phyloP scores from a whole-genome alignment of 92 coral and sea anemone species.

The Heteractis magnifica region DNA sequence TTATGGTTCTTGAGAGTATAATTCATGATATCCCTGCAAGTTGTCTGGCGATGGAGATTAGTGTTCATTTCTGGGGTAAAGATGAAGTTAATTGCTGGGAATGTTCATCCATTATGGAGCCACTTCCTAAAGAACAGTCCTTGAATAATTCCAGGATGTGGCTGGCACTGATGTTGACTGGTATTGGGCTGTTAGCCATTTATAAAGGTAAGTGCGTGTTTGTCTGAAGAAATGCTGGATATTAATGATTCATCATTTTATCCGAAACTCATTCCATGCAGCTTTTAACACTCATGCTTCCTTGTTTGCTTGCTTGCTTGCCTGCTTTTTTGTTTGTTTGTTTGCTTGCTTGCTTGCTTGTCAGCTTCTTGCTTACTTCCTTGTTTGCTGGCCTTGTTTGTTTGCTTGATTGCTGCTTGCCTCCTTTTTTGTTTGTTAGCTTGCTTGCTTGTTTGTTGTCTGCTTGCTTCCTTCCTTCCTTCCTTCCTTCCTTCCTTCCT shows the following conservation, averaged over 20 bases:
- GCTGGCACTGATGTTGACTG: slow-evolving; percentile 74
- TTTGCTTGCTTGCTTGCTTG: neutral
- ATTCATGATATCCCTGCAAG: slow-evolving; percentile 81
- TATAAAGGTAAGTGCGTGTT: slow-evolving; percentile 62
- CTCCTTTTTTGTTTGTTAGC: neutral
- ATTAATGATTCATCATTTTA: neutral
- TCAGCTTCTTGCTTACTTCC: no score
- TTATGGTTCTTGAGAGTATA: slow-evolving; percentile 74
- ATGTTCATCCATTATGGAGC: slow-evolving; percentile 48
- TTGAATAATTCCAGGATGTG: slow-evolving; percentile 58
- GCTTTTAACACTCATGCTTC: no score
- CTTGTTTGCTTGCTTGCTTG: no score
- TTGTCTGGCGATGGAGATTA: slow-evolving; percentile 67
- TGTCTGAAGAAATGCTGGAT: no score
- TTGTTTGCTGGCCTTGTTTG: no score
- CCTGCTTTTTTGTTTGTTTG: no score
- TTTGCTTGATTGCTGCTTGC: no score
- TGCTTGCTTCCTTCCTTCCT: neutral
- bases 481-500: slow-evolving; percentile 5
- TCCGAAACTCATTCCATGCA: neutral
- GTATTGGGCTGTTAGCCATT: slow-evolving; percentile 60
- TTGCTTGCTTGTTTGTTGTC: neutral
- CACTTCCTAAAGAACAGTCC: slow-evolving; percentile 61
- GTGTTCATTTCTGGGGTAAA: slow-evolving; percentile 72
- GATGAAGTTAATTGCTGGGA: slow-evolving; percentile 76